Base-by-base conservation (phyloP, 2,797 vertebrate genomes). In the Hydrolagus colliei region DNA sequence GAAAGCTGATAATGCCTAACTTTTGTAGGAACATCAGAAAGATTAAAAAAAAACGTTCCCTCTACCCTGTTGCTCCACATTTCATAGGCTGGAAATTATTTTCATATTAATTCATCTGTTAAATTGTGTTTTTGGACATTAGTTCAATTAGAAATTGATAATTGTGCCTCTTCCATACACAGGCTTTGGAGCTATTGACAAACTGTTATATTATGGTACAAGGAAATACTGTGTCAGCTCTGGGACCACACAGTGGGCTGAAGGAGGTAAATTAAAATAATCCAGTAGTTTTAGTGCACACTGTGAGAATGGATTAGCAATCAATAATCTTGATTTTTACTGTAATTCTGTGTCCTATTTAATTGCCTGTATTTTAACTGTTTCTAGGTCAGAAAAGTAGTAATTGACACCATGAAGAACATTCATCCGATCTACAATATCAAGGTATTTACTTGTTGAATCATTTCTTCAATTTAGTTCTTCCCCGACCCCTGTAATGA, bases 371-470 rank as follows among this genome's bases (percentile, higher is more conserved):
- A 2, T 68, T 87, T 68, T 89, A 87, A 89, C 18, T 27, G 41
- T 92, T 86, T 86, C 22, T 88, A 99, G 98, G 97, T 98, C 65
- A 94, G 97, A 86, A 99, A 98, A 92, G 97, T 99, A 85, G 97
- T 99, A 88, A 88, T 97, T 92, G 97, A 99, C 89, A 99, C 98
- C 0, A 96, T 99, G 97, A 99, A 97, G 93, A 99, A 99, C 91
- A 95, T 99, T 89, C 98, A 99, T 88, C 98, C 98, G 63, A 99
- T 99, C 92, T 99, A 99, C 91, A 99, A 98, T 90, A 99, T 99
- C 87, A 99, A 99, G 95, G 97, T 99, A 88, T 71, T 20, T 63
- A 3, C 22, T 73, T 1, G 63, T 67, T 59, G 9, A 20, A 35
- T 13, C n/a, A 22, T n/a, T 35, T 10, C n/a, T 74, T 74, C 35